These are phyloP conservation scores for Trachymyrmex cornetzi DNA, from an alignment of 1,140 invertebrate genomes.

Conservation along the genomic window DNA sequence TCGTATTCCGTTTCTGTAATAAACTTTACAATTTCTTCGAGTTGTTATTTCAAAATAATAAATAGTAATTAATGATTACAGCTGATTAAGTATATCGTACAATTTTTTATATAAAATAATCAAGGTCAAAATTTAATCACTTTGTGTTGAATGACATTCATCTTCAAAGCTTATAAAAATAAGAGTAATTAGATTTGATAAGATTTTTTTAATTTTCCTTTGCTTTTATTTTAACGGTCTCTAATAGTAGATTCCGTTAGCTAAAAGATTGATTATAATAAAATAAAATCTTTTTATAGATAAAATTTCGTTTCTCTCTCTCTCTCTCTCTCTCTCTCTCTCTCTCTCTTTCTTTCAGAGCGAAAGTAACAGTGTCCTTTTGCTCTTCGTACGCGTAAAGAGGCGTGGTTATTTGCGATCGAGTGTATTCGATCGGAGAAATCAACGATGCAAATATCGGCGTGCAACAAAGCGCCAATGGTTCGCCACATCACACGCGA, in stretches of 20 bases:
- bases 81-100: background rate
- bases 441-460: conserved; percentile 80
- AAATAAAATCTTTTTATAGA: background rate
- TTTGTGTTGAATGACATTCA: background rate
- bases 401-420: conserved; percentile 23
- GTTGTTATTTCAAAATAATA: background rate
- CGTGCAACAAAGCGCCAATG: conserved; percentile 78
- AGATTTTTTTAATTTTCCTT: background rate
- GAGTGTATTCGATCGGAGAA: conserved; percentile 74
- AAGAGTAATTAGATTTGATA: background rate
- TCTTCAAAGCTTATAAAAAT: background rate
- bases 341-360: conserved; percentile 10
- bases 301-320: conserved; percentile 50
- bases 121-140: background rate
- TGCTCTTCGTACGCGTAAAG: conserved; percentile 38
- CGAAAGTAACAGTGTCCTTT: background rate
- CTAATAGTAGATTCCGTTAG: background rate
- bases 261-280: background rate
- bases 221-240: background rate
- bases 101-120: background rate
- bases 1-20: conserved; percentile 42
- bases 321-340: conserved; percentile 31
- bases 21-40: conserved; percentile 36
- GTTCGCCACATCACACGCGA: conserved; percentile 82
- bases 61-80: background rate